Conservation (phyloP, 2,888 invertebrate species). For the Hemithea aestivaria region DNA sequence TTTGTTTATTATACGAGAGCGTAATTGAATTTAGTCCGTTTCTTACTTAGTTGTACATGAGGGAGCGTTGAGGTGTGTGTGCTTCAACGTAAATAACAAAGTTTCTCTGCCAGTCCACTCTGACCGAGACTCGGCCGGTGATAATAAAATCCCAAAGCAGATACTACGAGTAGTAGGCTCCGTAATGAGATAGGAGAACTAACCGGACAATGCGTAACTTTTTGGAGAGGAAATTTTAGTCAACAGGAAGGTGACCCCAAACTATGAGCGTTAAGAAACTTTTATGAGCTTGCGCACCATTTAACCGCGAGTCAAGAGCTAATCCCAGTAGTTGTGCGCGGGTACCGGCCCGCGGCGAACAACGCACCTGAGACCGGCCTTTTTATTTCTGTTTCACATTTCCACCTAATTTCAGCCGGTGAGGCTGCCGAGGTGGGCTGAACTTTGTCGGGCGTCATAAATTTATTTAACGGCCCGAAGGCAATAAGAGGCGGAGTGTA, state of each 20-base stretch:
- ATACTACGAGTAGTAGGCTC: slow-evolving; percentile 39
- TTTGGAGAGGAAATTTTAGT: slow-evolving; percentile 61
- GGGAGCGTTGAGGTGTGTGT: slow-evolving; percentile 30
- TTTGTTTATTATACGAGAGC: slow-evolving; percentile 60
- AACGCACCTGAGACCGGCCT: slow-evolving; percentile 70
- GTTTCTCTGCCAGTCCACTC: slow-evolving; percentile 47
- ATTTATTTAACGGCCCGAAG: slow-evolving; percentile 78
- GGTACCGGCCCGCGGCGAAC: slow-evolving; percentile 37
- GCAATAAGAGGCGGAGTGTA: slow-evolving; percentile 78
- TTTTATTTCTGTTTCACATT: slow-evolving; percentile 74
- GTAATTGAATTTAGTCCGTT: slow-evolving; percentile 59
- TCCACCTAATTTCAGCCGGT: slow-evolving; percentile 73
- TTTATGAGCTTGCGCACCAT: slow-evolving; percentile 70
- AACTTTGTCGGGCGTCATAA: slow-evolving; percentile 78
- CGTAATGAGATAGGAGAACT: slow-evolving; percentile 56
- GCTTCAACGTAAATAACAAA: slow-evolving; percentile 51
- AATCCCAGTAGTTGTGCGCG: slow-evolving; percentile 51
- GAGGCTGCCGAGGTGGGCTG: slow-evolving; percentile 69
- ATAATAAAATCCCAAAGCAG: slow-evolving; percentile 53
- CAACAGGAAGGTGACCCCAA: slow-evolving; percentile 55
- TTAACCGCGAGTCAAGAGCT: slow-evolving; percentile 72
- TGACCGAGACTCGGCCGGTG: slow-evolving; percentile 34
- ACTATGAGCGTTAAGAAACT: slow-evolving; percentile 75
- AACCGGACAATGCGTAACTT: slow-evolving; percentile 45
- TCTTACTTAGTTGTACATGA: slow-evolving; percentile 27